Evolutionary conservation across 2,888 invertebrate genomes (phyloP), one percentile per base, ranked within the genome.

Genomic region (Sesamia inferens): DNA sequence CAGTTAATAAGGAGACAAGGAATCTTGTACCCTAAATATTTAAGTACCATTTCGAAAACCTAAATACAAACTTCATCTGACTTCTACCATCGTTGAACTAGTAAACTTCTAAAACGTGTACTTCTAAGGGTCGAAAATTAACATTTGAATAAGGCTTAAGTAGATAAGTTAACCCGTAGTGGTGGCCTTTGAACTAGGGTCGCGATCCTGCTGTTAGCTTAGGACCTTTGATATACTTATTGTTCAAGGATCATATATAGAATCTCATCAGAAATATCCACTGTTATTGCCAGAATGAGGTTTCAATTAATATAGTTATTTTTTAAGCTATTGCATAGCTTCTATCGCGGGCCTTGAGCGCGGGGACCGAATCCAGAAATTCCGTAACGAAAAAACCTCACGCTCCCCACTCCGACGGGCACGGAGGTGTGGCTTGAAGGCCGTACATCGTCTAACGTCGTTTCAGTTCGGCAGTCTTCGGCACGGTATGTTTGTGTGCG

Each of bases 131-230:
- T 74, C 54, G 59, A 77, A 81, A 85, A 85, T 85, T 83, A 79
- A 83, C 83, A 79, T 85, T 83, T 75, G 82, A 84, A 79, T 83
- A 72, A 68, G 62, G 64, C 61, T 63, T 78, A 78, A 74, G 80
- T 80, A 73, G 78, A 61, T 71, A 73, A 62, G 74, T 82, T 79
- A 73, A 78, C 73, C 66, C 61, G 47, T 63, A 64, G 59, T 47
- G 48, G 65, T 65, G 58, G 47, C 65, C 82, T 84, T 84, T 84
- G 82, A 76, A 74, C 82, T 63, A 22, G 8, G 48, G 10, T 71
- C 14, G 47, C 59, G 54, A 22, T n/a, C 10, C 24, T 42, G 10
- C 5, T 85, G 81, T 85, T 85, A 74, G 79, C 63, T 76, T 85
- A 85, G 85, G 85, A 83, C n/a, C 65, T 64, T 42, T 16, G 19